A percentile compares a stretch with the other conserved stretches of the same genome.
Evolutionary conservation across 1,140 invertebrate genomes (phyloP).

Genomic region (Leptopilina boulardi): DNA sequence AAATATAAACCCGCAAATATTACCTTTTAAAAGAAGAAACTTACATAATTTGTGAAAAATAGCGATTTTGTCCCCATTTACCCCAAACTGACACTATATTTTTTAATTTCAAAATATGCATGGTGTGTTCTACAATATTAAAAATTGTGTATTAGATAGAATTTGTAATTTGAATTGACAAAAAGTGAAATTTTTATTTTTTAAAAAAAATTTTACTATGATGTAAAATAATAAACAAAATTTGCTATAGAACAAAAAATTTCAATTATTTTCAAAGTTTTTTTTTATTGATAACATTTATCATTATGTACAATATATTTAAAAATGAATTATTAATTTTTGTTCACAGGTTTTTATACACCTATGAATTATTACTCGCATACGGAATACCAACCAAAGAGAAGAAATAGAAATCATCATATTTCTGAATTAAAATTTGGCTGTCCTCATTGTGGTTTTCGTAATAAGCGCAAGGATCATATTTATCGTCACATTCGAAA

Average conservation of each 20-base stretch:
- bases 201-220: too few species aligned
- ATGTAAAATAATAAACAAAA: too few species aligned
- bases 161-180: background rate
- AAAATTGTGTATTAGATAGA: background rate
- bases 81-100: too few species aligned
- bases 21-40: too few species aligned
- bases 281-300: too few species aligned
- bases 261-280: too few species aligned
- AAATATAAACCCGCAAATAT: too few species aligned
- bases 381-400: constrained; percentile 47
- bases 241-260: too few species aligned
- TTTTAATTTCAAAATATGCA: background rate
- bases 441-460: constrained; percentile 75
- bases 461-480: constrained; percentile 64
- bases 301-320: too few species aligned
- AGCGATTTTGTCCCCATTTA: too few species aligned
- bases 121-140: background rate
- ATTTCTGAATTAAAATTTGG: constrained; percentile 69
- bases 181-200: too few species aligned
- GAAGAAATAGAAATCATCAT: constrained; percentile 36
- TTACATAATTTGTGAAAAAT: too few species aligned
- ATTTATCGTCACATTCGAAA: constrained; percentile 66
- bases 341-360: background rate
- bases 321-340: background rate
- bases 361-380: background rate